Conservation (phyloP, 2,113 vertebrate genomes). For the Alaudala cheleensis region DNA sequence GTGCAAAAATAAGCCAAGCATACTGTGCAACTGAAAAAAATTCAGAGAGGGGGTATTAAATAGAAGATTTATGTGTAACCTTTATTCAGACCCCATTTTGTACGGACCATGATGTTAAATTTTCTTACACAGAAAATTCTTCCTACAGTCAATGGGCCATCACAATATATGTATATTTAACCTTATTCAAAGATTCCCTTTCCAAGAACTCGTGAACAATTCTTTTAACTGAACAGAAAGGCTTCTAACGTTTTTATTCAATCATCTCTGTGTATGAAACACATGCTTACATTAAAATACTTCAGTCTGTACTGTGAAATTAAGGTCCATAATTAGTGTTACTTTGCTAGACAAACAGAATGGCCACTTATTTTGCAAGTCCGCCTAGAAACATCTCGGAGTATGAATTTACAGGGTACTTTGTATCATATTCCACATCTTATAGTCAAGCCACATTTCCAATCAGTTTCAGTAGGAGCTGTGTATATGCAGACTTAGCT, state of each 20-base stretch:
- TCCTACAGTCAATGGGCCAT: background rate
- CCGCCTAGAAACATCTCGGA: background rate
- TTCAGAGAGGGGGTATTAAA: background rate
- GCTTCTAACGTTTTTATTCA: background rate
- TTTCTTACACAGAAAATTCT: background rate
- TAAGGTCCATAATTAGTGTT: background rate
- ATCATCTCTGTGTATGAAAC: background rate
- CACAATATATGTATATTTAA: background rate
- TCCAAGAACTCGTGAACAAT: background rate
- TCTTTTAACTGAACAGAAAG: background rate
- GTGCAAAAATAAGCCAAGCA: accelerated
- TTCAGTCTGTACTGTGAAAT: background rate
- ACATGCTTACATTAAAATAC: background rate
- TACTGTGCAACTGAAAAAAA: background rate
- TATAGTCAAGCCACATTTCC: background rate
- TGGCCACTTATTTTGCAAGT: background rate
- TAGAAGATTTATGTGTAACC: background rate
- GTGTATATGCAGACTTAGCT: background rate
- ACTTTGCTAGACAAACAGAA: background rate
- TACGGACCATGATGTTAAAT: background rate
- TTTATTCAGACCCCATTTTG: background rate
- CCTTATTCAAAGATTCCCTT: background rate
- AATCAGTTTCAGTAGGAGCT: background rate
- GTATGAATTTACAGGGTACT: background rate
- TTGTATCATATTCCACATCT: background rate